phyloP scores from a whole-genome alignment of 2,113 vertebrate species.

The Eubucco bourcierii region DNA sequence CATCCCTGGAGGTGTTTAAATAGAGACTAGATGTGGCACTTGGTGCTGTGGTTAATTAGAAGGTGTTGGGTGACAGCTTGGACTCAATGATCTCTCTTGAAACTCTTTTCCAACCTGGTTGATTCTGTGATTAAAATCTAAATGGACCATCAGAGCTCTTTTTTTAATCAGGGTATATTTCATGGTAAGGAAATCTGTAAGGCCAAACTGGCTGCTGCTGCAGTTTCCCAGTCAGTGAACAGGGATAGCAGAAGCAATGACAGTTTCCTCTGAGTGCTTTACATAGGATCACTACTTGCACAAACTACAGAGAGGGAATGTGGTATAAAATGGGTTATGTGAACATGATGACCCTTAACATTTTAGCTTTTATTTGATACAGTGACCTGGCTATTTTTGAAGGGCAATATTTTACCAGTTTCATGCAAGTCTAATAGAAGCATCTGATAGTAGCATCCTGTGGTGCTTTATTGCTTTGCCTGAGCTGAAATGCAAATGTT shows the following conservation, averaged over 20 bases:
- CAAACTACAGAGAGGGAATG: neutral
- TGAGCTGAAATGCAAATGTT: neutral
- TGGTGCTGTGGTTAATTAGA: too few species aligned
- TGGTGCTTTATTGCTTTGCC: neutral
- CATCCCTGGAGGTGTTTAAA: too few species aligned
- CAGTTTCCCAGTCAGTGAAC: neutral
- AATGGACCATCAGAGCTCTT: neutral
- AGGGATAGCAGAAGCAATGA: neutral
- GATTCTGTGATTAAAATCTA: neutral
- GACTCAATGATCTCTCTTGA: too few species aligned
- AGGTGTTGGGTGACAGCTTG: too few species aligned
- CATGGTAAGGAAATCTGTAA: neutral
- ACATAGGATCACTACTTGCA: neutral
- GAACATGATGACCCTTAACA: neutral
- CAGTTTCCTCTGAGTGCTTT: neutral
- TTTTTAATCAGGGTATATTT: neutral
- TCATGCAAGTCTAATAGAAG: neutral
- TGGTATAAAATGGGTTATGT: neutral
- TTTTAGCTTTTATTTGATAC: neutral
- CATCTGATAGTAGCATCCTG: neutral
- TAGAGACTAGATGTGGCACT: too few species aligned
- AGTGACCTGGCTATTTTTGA: neutral
- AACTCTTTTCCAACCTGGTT: too few species aligned
- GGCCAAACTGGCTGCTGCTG: neutral
- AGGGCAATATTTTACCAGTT: neutral